Base-by-base conservation (phyloP, 2,797 vertebrate genomes). In the Mormyrus hasselquistii region DNA sequence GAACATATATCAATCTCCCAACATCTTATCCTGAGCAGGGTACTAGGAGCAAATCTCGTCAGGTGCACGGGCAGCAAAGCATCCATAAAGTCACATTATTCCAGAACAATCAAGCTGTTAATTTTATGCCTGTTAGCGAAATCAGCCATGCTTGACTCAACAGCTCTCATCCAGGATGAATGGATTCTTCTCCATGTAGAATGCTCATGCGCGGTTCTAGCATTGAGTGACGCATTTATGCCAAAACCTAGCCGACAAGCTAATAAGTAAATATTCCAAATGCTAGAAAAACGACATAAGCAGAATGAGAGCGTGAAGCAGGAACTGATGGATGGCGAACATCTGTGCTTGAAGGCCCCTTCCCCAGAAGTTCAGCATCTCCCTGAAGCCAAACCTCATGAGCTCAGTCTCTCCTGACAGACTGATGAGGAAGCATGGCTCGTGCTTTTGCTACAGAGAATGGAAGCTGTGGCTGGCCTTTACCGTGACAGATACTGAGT, bases 261-360 rank as follows among this genome's bases (percentile, higher is more conserved):
- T 82, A 82, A 82, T 82, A 44, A 47, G 76, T 82, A 82, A 76
- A 76, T 76, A 76, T 76, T 76, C 34, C 34, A 76, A 41, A 76
- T 76, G 34, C 76, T 47, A 82, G 76, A 82, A 47, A 47, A 82
- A 82, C 9, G 19, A 44, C 41, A 82, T 47, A 47, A 82, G 76
- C 16, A 82, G 38, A 22, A 8, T 29, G 7, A 82, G 73, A 79
- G 16, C 2, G 1, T 47, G 76, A 44, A 44, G 76, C 41, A 47
- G 76, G 41, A 47, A 82, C 41, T 44, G 41, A 47, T 47, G 41
- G 38, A 82, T 47, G 19, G 41, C 1, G 3, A 47, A 44, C 19
- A 47, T n/a, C 76, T 47, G 76, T 82, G 7, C 22, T 47, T 41
- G 69, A 76, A 76, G 34, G 69, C 69, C 34, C 34, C 22, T 34